Evolutionary conservation across 1,140 invertebrate species (phyloP), one percentile per base, ranked within the genome.

Genomic region (Cotesia glomerata): DNA sequence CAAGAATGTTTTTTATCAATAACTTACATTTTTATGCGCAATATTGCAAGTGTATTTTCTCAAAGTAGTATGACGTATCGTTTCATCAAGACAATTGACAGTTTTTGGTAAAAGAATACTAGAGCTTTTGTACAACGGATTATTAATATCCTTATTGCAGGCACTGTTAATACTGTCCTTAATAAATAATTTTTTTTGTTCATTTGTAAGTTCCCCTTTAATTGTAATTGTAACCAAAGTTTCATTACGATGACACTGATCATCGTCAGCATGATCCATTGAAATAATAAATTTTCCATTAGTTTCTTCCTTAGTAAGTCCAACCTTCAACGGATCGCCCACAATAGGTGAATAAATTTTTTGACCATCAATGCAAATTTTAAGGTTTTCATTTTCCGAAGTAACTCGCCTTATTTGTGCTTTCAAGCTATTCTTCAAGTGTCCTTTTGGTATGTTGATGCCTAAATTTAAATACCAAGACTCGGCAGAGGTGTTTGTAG

Each of bases 291-390:
- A 52, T 58, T 82, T 78, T 18, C 76, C 76, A 32, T 76, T 78
- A 9, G 82, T 78, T 34, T 80, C 76, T 32, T 84, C 75, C 26
- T 81, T 76, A 1, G 72, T 77, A 1, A 9, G 51, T 0, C 52
- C 64, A 5, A 76, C 7, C n/a, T 77, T 75, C 3, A 73, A 70
- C 26, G 71, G 11, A 71, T 82, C 78, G 0, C 5, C 16, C 0
- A 62, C 62, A 0, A 67, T 1, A 4, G 67, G n/a, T 4, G 80
- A 74, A 72, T 83, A 86, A 9, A 64, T 78, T 34, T 84, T 81
- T 3, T 76, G 74, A 1, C 72, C 82, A 39, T 85, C 81, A 8
- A 87, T 36, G 69, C 85, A 86, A 61, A 88, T 80, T 77, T 86
- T 79, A 0, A 78, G 76, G 64, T 84, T 80, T 16, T 82, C 81